Evolutionary conservation across 2,113 vertebrate species (phyloP), one percentile per base, ranked within the genome.

Genomic region (Diglossa brunneiventris): DNA sequence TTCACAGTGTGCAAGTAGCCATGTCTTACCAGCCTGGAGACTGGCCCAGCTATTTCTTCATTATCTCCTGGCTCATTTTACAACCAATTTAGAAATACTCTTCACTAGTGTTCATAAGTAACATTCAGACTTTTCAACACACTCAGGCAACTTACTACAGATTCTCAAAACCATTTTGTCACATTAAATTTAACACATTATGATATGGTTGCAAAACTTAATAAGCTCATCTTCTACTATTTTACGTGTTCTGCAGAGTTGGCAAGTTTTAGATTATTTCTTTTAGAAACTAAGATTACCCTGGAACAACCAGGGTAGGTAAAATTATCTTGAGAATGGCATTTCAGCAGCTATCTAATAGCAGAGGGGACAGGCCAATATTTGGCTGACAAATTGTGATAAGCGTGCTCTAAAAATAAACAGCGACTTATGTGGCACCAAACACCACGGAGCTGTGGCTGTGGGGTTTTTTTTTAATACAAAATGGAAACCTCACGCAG

Each of bases 321-420:
- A 83, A 69, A 81, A 42, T 66, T 63, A 81, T 83, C 73, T 52
- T 41, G 69, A 80, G 69, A 93, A 68, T 4, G 4, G 83, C 66
- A 89, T 89, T 93, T 94, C 87, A 93, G 64, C 41, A 93, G 69
- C 59, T 93, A 75, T 72, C 69, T 86, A 90, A 80, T 20, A 78
- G 56, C 76, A 77, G 35, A 95, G 21, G 58, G 77, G 83, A 93
- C 73, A 52, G 76, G 62, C 77, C 90, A 86, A 44, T 62, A 90
- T 70, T 77, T 77, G 55, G 63, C 92, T 92, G 89, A 92, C 90
- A 89, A 90, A 95, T 31, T 70, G 47, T 49, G 76, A 93, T 85
- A 90, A 81, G 56, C 13, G 4, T 23, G 31, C 19, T 92, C 92
- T 93, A 96, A 93, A 97, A 96, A 93, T 95, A 94, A 90, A 83